Evolutionary conservation across 2,888 invertebrate genomes (phyloP).

Genomic region (Nebria salina): DNA sequence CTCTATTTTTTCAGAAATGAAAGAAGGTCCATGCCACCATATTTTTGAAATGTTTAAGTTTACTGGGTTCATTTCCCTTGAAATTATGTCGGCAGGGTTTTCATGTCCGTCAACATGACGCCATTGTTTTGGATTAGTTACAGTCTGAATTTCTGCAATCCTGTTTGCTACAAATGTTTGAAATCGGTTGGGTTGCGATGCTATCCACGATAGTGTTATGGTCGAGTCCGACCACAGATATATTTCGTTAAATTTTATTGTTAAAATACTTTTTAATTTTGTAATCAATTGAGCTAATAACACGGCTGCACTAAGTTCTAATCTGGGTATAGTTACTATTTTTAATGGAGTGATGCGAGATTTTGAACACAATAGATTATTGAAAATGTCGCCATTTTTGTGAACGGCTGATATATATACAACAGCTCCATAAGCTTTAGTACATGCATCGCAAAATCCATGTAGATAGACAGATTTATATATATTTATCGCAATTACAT

Average conservation of each 20-base stretch:
- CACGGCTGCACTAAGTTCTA: slow-evolving; percentile 17
- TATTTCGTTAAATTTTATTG: slow-evolving; percentile 13
- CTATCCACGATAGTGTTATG: slow-evolving; percentile 14
- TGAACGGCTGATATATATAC: no score
- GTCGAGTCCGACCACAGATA: slow-evolving; percentile 20
- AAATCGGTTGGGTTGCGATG: slow-evolving; percentile 11
- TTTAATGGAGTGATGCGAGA: no score
- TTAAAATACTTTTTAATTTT: slow-evolving; percentile 22
- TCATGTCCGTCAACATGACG: slow-evolving; percentile 17
- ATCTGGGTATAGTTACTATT: no score
- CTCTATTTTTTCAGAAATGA: no score
- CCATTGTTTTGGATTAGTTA: slow-evolving; percentile 22
- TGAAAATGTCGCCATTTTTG: no score
- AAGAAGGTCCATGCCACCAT: no score
- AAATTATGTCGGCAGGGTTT: no score
- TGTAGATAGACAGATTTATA: no score
- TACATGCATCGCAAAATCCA: no score
- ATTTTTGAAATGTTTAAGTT: neutral
- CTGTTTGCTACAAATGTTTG: slow-evolving; percentile 21
- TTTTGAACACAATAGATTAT: no score
- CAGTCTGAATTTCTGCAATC: slow-evolving; percentile 8
- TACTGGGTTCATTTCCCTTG: no score
- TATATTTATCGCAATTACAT: slow-evolving; percentile 3
- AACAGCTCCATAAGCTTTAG: no score
- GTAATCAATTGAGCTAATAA: slow-evolving; percentile 28